phyloP scores from a whole-genome alignment of 2,888 invertebrate genomes.

The Adela reaumurella region DNA sequence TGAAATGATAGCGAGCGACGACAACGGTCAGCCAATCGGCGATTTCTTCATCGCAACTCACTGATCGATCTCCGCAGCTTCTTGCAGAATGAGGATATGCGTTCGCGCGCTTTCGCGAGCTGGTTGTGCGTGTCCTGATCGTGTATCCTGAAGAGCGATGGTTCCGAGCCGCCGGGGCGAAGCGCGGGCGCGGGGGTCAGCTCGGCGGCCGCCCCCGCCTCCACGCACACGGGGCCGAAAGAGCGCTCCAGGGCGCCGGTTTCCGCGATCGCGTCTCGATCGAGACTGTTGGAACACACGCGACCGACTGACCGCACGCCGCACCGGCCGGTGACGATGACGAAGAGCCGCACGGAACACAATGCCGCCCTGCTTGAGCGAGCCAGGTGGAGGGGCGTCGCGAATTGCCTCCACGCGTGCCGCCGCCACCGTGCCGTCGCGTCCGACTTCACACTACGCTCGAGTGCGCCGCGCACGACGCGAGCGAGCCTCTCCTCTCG shows the following conservation, averaged over 20 bases:
- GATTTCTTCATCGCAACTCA: too few relatives aligned
- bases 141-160: conserved; percentile 40
- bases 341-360: neutral
- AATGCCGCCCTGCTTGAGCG: neutral
- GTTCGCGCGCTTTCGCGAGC: conserved; percentile 43
- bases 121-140: conserved; percentile 41
- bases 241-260: conserved; percentile 45
- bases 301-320: neutral
- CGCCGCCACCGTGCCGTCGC: too few relatives aligned
- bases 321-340: neutral
- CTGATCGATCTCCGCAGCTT: conserved; percentile 50
- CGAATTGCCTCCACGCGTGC: too few relatives aligned
- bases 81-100: conserved; percentile 46
- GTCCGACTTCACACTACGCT: too few relatives aligned
- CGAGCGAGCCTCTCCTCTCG: too few relatives aligned
- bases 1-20: too few relatives aligned
- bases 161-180: conserved; percentile 44
- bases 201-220: conserved; percentile 45
- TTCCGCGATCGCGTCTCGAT: conserved; percentile 43
- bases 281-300: conserved; percentile 24
- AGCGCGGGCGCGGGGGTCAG: conserved; percentile 28
- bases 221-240: conserved; percentile 51
- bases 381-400: too few relatives aligned
- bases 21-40: too few relatives aligned
- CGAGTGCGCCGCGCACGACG: too few relatives aligned